Evolutionary conservation across 2,797 vertebrate genomes (phyloP).

Genomic region (Characodon lateralis): DNA sequence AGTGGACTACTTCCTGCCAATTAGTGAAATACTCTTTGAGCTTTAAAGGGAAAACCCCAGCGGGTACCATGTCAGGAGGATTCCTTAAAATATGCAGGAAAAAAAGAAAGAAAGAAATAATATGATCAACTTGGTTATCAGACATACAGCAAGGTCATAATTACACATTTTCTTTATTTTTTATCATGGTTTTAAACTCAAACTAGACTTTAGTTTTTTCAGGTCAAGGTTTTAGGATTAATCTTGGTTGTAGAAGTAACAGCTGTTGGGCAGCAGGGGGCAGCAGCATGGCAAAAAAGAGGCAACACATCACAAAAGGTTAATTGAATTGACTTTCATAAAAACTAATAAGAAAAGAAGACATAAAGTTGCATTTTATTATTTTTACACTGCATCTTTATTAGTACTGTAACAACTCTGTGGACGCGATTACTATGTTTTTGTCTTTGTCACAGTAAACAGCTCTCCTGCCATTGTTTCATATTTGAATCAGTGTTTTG

Average conservation of each 20-base stretch:
- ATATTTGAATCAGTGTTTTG: slow-evolving; percentile 9
- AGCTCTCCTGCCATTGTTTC: not conserved
- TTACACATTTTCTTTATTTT: slow-evolving; percentile 57
- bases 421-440: not conserved
- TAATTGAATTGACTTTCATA: not conserved
- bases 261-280: slow-evolving; percentile 58
- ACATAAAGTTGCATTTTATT: not conserved
- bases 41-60: slow-evolving; percentile 78
- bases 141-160: slow-evolving; percentile 78
- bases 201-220: slow-evolving; percentile 55
- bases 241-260: slow-evolving; percentile 16
- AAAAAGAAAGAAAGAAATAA: slow-evolving; percentile 68
- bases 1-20: slow-evolving; percentile 79
- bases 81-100: slow-evolving; percentile 79
- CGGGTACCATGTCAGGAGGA: slow-evolving; percentile 74
- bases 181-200: slow-evolving; percentile 73
- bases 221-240: slow-evolving; percentile 73
- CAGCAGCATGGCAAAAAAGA: slow-evolving; percentile 30
- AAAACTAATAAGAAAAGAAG: not conserved
- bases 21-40: slow-evolving; percentile 79
- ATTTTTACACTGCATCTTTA: not conserved
- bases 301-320: not conserved
- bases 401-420: not conserved
- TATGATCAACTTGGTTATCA: slow-evolving; percentile 66
- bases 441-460: not conserved